These are phyloP conservation scores for Drosophila atroscutellata DNA, from an alignment of 2,888 invertebrate species.

Conservation along the genomic window DNA sequence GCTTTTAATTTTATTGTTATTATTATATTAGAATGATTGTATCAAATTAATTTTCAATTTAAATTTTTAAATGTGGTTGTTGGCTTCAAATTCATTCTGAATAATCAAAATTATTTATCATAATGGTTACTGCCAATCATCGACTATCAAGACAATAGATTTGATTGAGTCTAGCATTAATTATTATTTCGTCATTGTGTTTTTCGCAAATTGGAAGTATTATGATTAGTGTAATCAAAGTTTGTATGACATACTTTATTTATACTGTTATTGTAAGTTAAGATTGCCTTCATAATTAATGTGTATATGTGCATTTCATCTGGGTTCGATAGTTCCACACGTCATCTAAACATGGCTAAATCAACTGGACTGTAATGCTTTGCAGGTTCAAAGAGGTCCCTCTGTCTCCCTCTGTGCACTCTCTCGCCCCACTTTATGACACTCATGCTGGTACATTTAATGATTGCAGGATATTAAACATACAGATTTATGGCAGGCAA, in stretches of 20 bases:
- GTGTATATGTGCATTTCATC: neutral
- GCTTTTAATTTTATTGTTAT: neutral
- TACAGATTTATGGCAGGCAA: slow-evolving; percentile 48
- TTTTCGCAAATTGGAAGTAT: neutral
- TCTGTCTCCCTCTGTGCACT: neutral
- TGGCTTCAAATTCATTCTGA: neutral
- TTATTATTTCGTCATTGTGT: neutral
- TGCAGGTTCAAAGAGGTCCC: neutral
- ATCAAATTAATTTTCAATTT: neutral
- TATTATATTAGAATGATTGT: neutral
- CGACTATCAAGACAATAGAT: neutral
- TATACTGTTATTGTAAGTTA: neutral
- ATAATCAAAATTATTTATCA: neutral
- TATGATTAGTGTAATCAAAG: neutral
- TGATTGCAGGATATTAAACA: slow-evolving; percentile 25
- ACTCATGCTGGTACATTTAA: neutral
- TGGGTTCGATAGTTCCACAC: neutral
- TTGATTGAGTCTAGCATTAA: neutral
- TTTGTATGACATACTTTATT: neutral
- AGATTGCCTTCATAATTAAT: neutral
- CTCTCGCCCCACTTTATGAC: neutral
- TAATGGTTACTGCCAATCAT: neutral
- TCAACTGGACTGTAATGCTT: neutral
- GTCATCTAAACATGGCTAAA: neutral
- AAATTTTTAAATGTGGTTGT: neutral